Base-by-base conservation (phyloP, 1,140 invertebrate genomes). In the Calephelis nemesis region DNA sequence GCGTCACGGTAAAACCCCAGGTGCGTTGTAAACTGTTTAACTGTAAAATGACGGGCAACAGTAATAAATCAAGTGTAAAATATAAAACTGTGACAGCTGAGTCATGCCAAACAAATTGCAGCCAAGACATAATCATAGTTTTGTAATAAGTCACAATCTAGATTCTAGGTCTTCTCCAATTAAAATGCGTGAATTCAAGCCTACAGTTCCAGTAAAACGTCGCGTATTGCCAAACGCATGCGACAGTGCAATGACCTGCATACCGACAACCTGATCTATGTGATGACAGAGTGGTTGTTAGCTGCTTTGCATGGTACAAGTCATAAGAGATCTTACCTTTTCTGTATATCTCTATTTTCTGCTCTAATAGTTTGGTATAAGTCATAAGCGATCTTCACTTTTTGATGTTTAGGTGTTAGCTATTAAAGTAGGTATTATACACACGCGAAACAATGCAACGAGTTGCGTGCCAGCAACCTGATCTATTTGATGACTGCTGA, bases 201-300 rank as follows among this genome's bases (percentile, higher is more conserved):
- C 70, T 73, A 71, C 74, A 68, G 74, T 75, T 77, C 70, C 63
- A 75, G 76, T 74, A 74, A 84, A 86, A 83, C 81, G 82, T 82
- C 79, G 75, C 78, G 79, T 85, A 83, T 90, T 90, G 81, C 87
- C 84, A 88, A 90, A 90, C 82, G 75, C 69, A 67, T 65, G 62
- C 64, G 77, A 70, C 79, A 72, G 87, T 72, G 79, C 85, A 87
- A 84, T 79, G 84, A 82, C 87, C 85, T 76, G 87, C 84, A 88
- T 88, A 84, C 84, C 87, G 75, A 77, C 82, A 87, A 84, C 85
- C 84, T 84, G 87, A 84, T 89, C 85, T 87, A 86, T 84, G 84
- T 86, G 87, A 88, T 87, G 83, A 88, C 84, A 86, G 85, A 87
- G 72, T 79, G 75, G 81, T 82, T 86, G 82, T 84, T 85, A 75